Conservation (phyloP, 2,797 vertebrate species). For the Pangasius djambal region DNA sequence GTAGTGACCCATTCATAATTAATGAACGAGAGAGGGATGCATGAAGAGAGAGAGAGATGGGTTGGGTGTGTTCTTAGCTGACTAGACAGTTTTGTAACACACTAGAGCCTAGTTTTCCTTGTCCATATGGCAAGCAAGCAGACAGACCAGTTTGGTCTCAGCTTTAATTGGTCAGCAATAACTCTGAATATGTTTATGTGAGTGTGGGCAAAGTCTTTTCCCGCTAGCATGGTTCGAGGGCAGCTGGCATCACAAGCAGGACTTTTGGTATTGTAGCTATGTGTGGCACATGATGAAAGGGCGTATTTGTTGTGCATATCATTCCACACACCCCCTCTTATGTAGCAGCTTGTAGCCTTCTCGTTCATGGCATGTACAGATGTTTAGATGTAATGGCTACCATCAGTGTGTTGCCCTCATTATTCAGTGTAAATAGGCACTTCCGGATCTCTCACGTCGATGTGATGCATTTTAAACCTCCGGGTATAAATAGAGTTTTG, state of each 20-base stretch:
- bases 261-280: slow-evolving; percentile 8
- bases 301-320: slow-evolving; percentile 4
- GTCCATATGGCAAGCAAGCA: slow-evolving; percentile 36
- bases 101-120: slow-evolving; percentile 34
- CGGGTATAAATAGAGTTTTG: slow-evolving; percentile 23
- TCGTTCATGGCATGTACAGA: slow-evolving; percentile 33
- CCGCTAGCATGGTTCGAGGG: not conserved
- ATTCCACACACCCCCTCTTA: not conserved
- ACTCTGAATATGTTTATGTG: slow-evolving; percentile 8
- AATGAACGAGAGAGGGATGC: slow-evolving; percentile 44
- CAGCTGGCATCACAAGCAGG: slow-evolving; percentile 12
- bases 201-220: slow-evolving; percentile 6
- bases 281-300: slow-evolving; percentile 9
- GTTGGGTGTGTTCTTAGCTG: slow-evolving; percentile 44
- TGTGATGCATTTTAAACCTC: slow-evolving; percentile 30
- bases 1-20: slow-evolving; percentile 55
- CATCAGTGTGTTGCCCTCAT: slow-evolving; percentile 32
- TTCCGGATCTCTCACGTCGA: slow-evolving; percentile 20
- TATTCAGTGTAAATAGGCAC: slow-evolving; percentile 38
- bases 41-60: slow-evolving; percentile 40
- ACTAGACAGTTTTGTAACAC: slow-evolving; percentile 49
- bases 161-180: slow-evolving; percentile 38
- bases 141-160: slow-evolving; percentile 21
- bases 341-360: slow-evolving; percentile 11
- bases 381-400: slow-evolving; percentile 38